phyloP scores from a whole-genome alignment of 2,888 invertebrate genomes.

The Drosophila lacicola region DNA sequence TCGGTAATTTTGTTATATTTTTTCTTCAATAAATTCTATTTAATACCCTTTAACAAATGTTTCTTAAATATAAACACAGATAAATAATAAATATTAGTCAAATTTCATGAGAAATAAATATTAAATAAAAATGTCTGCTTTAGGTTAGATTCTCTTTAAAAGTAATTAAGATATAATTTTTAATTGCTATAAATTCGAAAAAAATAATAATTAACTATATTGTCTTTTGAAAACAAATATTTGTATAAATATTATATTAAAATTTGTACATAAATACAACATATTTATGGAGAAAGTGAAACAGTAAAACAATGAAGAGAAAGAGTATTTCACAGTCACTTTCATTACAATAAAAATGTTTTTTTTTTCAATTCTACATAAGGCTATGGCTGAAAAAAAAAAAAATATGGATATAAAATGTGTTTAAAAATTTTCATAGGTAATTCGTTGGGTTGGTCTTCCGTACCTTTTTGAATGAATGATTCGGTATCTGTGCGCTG shows the following conservation, averaged over 20 bases:
- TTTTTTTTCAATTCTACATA: neutral
- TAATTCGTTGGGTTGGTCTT: constrained; percentile 33
- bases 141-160: too few relatives aligned
- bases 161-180: too few relatives aligned
- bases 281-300: neutral
- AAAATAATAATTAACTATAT: too few relatives aligned
- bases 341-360: too few relatives aligned
- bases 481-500: constrained; percentile 13
- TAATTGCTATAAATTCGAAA: too few relatives aligned
- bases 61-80: neutral
- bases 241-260: too few relatives aligned
- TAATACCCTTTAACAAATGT: neutral
- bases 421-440: constrained; percentile 34
- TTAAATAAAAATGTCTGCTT: neutral
- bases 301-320: neutral
- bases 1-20: constrained; percentile 46
- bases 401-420: constrained; percentile 41
- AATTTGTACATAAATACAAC: neutral
- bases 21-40: neutral
- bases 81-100: neutral
- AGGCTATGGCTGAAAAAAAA: neutral
- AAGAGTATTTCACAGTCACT: constrained; percentile 20
- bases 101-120: neutral
- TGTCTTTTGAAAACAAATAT: neutral
- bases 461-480: constrained; percentile 15